Base-by-base conservation (phyloP, 2,888 invertebrate species). In the Drosophila mercatorum region DNA sequence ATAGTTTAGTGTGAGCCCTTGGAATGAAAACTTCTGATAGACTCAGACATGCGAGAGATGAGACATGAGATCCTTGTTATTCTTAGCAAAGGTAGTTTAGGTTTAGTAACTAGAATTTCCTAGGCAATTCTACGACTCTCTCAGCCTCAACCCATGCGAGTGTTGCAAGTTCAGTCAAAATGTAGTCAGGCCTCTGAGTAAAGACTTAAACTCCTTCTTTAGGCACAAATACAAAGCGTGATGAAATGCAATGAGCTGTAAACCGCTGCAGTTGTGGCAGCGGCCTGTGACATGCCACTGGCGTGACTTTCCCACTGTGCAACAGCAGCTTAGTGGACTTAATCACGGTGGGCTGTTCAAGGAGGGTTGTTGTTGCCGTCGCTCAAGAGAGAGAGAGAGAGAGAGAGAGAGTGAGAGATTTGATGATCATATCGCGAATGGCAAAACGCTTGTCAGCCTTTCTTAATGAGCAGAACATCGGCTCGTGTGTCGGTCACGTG, bases 391-490 rank as follows among this genome's bases (percentile, higher is more conserved):
- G 56, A 68, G 22, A 22, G 22, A 68, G 22, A 22, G 22, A 22
- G 22, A 22, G 22, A 22, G 22, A 22, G 22, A 22, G 22, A 22
- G 22, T 17, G 17, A 17, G 49, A 40, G 56, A 68, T 46, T 83
- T 79, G 81, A 74, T 82, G 90, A 91, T 91, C 89, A 69, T 76
- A 84, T 86, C 88, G 72, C 57, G 53, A 69, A 69, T 59, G 52
- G 72, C 68, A 80, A 80, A 85, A 77, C 74, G 86, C 81, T 88
- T 88, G 88, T 90, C 85, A 84, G 82, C 69, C 70, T 80, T 72
- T 59, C 80, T 79, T 87, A 83, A 88, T 89, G 81, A 87, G 87
- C 87, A 73, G 78, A 87, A 88, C 87, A 56, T 61, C 53, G 80
- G 60, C 83, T 83, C 86, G 83, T 86, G 68, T 61, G 49, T 38